Evolutionary conservation across 1,140 invertebrate species (phyloP).

Genomic region (Eciton burchellii): DNA sequence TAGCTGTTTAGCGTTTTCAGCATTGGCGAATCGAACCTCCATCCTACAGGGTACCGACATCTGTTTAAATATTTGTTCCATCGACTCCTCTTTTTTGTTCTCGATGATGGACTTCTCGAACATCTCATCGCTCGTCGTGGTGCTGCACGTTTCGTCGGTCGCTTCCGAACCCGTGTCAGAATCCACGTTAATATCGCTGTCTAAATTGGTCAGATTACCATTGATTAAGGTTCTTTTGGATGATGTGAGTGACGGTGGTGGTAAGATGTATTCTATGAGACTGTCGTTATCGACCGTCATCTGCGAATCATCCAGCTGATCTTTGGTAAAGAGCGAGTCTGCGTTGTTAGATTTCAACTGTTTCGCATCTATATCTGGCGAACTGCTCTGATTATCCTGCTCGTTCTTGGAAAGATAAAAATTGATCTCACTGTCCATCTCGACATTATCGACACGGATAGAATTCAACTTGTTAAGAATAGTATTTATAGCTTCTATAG

Average conservation of each 20-base stretch:
- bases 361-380: slow-evolving; percentile 68
- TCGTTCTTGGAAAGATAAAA: slow-evolving; percentile 50
- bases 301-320: slow-evolving; percentile 60
- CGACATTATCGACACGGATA: slow-evolving; percentile 70
- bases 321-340: slow-evolving; percentile 67
- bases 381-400: slow-evolving; percentile 76
- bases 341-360: slow-evolving; percentile 66
- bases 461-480: slow-evolving; percentile 78
- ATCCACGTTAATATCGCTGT: slow-evolving; percentile 66
- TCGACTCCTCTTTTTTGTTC: slow-evolving; percentile 57
- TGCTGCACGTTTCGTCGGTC: slow-evolving; percentile 72
- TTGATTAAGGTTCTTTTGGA: slow-evolving; percentile 76
- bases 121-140: slow-evolving; percentile 67
- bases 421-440: slow-evolving; percentile 61
- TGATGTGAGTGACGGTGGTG: slow-evolving; percentile 62
- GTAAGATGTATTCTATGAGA: slow-evolving; percentile 73
- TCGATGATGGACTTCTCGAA: slow-evolving; percentile 76
- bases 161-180: slow-evolving; percentile 71
- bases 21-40: slow-evolving; percentile 72
- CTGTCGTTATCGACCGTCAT: slow-evolving; percentile 64
- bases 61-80: slow-evolving; percentile 40
- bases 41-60: slow-evolving; percentile 55
- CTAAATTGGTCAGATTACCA: slow-evolving; percentile 69
- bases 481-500: slow-evolving; percentile 76
- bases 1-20: slow-evolving; percentile 59